Evolutionary conservation across 2,888 invertebrate species (phyloP).

Genomic region (Philonicus albiceps): DNA sequence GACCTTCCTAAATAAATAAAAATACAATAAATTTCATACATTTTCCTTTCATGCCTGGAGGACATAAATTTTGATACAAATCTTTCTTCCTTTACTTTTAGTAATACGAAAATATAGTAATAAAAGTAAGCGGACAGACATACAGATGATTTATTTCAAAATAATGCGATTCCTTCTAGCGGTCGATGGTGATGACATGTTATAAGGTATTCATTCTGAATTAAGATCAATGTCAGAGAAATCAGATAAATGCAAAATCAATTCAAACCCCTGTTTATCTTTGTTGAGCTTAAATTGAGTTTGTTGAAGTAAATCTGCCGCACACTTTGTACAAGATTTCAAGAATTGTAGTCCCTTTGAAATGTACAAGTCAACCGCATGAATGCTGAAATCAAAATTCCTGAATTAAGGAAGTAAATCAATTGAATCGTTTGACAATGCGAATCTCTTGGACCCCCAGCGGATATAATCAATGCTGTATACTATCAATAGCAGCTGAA

Average conservation of each 20-base stretch:
- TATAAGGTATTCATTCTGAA: not conserved
- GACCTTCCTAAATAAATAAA: not conserved
- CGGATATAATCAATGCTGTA: not conserved
- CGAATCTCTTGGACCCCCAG: not conserved
- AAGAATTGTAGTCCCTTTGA: not conserved
- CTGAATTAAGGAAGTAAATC: not conserved
- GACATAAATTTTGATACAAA: no score
- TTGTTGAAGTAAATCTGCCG: not conserved
- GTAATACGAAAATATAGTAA: not conserved
- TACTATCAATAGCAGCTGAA: not conserved
- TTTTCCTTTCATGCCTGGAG: no score
- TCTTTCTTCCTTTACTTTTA: no score
- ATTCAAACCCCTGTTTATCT: not conserved
- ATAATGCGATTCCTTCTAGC: not conserved
- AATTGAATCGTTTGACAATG: not conserved
- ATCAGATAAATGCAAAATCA: not conserved
- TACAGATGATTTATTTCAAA: not conserved
- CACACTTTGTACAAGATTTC: not conserved
- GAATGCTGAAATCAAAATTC: not conserved
- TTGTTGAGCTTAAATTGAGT: not conserved
- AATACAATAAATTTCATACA: no score
- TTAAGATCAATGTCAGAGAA: not conserved
- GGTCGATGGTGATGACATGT: not conserved
- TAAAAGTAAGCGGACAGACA: not conserved
- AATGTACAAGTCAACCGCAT: not conserved